These are phyloP conservation scores for Drosophila takahashii DNA, from an alignment of 1,140 invertebrate genomes.

Conservation along the genomic window DNA sequence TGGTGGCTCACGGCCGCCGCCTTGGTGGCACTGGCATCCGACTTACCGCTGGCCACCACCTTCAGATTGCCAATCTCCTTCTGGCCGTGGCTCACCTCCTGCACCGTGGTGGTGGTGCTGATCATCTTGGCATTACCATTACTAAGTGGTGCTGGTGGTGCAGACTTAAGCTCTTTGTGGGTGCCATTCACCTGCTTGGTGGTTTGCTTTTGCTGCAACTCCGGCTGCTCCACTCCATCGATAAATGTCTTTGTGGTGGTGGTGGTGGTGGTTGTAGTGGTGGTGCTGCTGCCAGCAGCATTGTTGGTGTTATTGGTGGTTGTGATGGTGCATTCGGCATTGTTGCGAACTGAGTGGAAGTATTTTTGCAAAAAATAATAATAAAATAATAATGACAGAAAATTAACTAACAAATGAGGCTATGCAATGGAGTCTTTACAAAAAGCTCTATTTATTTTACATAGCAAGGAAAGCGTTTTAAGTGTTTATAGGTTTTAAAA, in stretches of 20 bases:
- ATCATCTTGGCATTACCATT: constrained; percentile 30
- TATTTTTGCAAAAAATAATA: not conserved
- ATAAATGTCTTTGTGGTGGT: constrained; percentile 37
- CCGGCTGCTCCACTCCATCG: constrained; percentile 33
- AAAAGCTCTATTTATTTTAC: not conserved
- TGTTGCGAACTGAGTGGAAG: constrained; percentile 51
- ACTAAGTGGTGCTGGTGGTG: constrained; percentile 16
- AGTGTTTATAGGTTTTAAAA: not conserved
- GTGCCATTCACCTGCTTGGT: constrained; percentile 46
- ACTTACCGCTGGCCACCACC: constrained; percentile 50
- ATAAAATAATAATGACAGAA: not conserved
- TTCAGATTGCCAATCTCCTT: constrained; percentile 44
- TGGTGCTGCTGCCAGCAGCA: constrained; percentile 17
- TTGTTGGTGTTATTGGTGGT: constrained; percentile 11
- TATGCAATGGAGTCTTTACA: not conserved
- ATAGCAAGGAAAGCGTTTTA: not conserved
- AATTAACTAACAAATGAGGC: not conserved
- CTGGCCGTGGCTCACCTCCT: constrained; percentile 38
- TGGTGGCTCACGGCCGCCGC: constrained; percentile 42
- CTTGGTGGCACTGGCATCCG: constrained; percentile 61
- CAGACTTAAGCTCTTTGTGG: constrained; percentile 25
- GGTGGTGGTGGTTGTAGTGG: constrained; percentile 29
- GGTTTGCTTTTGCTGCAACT: constrained; percentile 5
- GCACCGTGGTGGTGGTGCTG: constrained; percentile 27
- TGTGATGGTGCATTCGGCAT: constrained; percentile 50